Percentiles rank a stretch among this genome's conserved stretches.
These are phyloP conservation scores for Meliscaeva auricollis DNA, from an alignment of 2,888 invertebrate genomes.

Conservation along the genomic window DNA sequence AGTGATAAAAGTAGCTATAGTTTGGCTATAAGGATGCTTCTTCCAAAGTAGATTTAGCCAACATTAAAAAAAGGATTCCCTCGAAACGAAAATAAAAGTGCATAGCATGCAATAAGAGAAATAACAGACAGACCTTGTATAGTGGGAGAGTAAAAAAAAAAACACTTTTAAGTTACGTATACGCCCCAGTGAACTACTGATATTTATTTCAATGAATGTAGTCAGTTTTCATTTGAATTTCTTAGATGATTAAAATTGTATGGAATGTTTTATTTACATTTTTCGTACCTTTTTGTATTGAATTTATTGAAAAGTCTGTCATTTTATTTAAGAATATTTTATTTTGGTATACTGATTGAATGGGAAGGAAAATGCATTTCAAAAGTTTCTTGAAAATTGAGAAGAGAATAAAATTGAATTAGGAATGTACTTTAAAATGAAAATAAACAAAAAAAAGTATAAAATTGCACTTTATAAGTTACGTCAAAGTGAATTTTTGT, in stretches of 20 bases:
- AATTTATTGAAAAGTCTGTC: not conserved
- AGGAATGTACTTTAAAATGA: not conserved
- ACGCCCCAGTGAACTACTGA: constrained; percentile 35
- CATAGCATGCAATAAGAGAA: not conserved
- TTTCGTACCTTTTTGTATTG: not conserved
- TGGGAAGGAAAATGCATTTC: no score
- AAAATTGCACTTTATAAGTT: not conserved
- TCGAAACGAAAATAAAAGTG: not conserved
- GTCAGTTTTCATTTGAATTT: not conserved
- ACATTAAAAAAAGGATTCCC: constrained; percentile 4
- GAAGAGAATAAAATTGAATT: not conserved
- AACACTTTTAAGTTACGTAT: constrained; percentile 38
- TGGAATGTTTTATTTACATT: not conserved
- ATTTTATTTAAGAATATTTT: no score
- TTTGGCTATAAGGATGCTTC: constrained; percentile 14
- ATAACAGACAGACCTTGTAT: not conserved
- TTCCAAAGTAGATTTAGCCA: not conserved
- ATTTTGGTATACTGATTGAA: no score
- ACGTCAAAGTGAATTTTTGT: not conserved
- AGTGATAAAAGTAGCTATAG: constrained; percentile 19
- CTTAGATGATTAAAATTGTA: not conserved
- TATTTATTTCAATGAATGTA: not conserved
- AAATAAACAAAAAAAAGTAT: not conserved
- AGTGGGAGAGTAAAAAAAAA: not conserved
- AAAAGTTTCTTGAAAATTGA: no score